Evolutionary conservation across 2,797 vertebrate genomes (phyloP).

Genomic region (Cichlasoma orientale): DNA sequence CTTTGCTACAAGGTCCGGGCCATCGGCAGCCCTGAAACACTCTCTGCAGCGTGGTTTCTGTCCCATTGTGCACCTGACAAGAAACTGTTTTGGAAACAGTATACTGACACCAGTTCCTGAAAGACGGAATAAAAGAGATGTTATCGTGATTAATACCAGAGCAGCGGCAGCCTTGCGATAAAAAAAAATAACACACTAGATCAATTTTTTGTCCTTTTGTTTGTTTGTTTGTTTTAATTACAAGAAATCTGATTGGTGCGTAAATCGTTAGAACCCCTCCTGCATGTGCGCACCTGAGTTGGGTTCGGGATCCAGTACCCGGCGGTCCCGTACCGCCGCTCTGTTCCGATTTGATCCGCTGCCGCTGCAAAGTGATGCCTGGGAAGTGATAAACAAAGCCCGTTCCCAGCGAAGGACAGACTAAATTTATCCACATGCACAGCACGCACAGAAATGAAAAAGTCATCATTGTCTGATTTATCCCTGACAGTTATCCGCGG

Average conservation of each 20-base stretch:
- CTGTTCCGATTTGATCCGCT: conserved; percentile 73
- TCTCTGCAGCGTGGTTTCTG: conserved; percentile 90
- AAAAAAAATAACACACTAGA: neutral
- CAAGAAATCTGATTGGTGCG: neutral
- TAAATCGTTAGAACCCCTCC: neutral
- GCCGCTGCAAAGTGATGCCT: conserved; percentile 70
- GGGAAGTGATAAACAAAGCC: conserved; percentile 79
- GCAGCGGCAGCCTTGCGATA: neutral
- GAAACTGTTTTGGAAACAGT: conserved; percentile 89
- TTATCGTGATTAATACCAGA: neutral
- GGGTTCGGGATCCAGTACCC: conserved; percentile 54
- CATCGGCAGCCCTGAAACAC: conserved; percentile 95
- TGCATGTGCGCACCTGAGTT: conserved; percentile 72
- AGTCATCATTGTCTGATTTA: conserved; percentile 35
- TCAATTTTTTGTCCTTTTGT: neutral
- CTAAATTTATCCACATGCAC: conserved; percentile 66
- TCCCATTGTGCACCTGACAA: conserved; percentile 95
- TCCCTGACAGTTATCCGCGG: conserved; percentile 33
- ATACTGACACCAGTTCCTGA: conserved; percentile 96
- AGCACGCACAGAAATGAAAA: conserved; percentile 55
- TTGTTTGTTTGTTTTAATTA: too few species aligned
- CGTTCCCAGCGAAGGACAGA: conserved; percentile 59
- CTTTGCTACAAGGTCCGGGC: conserved; percentile 93
- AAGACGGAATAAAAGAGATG: conserved; percentile 11
- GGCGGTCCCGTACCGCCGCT: conserved; percentile 67